phyloP scores from a whole-genome alignment of 2,888 invertebrate species.

The Glyphotaelius pellucidus region DNA sequence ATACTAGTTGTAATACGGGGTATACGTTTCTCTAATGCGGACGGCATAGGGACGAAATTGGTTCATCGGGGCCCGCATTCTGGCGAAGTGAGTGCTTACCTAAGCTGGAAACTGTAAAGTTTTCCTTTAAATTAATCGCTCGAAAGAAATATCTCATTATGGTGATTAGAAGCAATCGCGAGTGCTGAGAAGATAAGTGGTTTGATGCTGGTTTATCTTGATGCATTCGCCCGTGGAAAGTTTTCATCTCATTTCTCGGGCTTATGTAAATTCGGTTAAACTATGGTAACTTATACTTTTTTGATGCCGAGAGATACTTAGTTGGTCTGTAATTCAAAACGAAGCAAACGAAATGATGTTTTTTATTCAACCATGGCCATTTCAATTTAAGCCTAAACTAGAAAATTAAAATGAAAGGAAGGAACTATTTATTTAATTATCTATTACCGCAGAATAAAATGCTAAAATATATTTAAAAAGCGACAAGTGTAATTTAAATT shows the following conservation, averaged over 20 bases:
- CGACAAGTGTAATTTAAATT: no score
- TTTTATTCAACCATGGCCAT: not conserved
- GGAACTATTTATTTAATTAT: no score
- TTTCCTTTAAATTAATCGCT: constrained; percentile 57
- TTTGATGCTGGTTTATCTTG: constrained; percentile 29
- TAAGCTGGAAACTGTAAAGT: constrained; percentile 49
- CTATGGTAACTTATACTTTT: not conserved
- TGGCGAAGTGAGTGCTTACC: constrained; percentile 34
- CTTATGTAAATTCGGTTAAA: constrained; percentile 4
- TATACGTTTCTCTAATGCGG: constrained; percentile 22
- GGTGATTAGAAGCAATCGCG: constrained; percentile 45
- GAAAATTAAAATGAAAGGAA: not conserved
- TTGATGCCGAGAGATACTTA: not conserved
- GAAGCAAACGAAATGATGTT: not conserved
- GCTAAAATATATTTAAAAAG: no score
- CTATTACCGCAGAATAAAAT: no score
- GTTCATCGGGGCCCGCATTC: constrained; percentile 35
- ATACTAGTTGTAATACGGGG: constrained; percentile 14
- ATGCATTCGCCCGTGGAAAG: constrained; percentile 9
- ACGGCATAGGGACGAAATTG: constrained; percentile 42
- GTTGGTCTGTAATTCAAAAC: not conserved
- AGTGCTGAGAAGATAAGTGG: constrained; percentile 45
- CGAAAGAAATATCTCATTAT: constrained; percentile 57
- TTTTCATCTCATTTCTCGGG: constrained; percentile 2
- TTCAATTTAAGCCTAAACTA: not conserved